Evolutionary conservation across 2,888 invertebrate genomes (phyloP).

Genomic region (Amblyjoppa proteus): DNA sequence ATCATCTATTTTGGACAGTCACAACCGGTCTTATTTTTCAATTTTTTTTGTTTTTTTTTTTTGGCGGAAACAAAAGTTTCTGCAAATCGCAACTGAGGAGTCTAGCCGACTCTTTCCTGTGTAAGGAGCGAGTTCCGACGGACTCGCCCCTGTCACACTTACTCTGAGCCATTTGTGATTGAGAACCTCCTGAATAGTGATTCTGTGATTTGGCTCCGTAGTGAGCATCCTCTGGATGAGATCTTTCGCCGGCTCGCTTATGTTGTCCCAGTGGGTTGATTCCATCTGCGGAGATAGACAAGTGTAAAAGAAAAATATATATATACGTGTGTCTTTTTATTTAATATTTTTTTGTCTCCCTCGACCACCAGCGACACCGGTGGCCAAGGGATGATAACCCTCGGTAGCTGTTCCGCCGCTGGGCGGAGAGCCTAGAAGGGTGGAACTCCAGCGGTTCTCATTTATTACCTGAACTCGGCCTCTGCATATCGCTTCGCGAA

Average conservation of each 20-base stretch:
- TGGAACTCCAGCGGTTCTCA: conserved; percentile 58
- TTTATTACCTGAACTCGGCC: conserved; percentile 91
- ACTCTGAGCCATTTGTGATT: conserved; percentile 99
- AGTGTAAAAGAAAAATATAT: neutral
- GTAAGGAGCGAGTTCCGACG: conserved; percentile 4
- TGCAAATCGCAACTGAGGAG: no score
- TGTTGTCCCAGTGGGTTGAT: conserved; percentile 95
- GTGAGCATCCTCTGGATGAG: conserved; percentile 97
- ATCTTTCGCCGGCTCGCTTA: conserved; percentile 98
- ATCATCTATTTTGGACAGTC: neutral
- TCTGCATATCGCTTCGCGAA: conserved; percentile 96
- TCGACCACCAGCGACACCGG: conserved; percentile 41
- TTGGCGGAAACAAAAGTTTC: no score
- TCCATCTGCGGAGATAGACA: conserved; percentile 89
- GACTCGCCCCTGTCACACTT: conserved; percentile 79
- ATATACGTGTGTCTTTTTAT: neutral
- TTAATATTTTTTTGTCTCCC: conserved; percentile 15
- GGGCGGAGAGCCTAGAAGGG: conserved; percentile 10
- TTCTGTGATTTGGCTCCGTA: conserved; percentile 95
- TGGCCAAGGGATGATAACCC: conserved; percentile 53
- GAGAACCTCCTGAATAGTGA: conserved; percentile 97
- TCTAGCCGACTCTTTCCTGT: no score
- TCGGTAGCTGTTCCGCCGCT: conserved; percentile 16
- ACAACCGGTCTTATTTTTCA: neutral
- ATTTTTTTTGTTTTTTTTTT: no score